phyloP scores from a whole-genome alignment of 2,888 invertebrate genomes.

The Heliconius cydno region DNA sequence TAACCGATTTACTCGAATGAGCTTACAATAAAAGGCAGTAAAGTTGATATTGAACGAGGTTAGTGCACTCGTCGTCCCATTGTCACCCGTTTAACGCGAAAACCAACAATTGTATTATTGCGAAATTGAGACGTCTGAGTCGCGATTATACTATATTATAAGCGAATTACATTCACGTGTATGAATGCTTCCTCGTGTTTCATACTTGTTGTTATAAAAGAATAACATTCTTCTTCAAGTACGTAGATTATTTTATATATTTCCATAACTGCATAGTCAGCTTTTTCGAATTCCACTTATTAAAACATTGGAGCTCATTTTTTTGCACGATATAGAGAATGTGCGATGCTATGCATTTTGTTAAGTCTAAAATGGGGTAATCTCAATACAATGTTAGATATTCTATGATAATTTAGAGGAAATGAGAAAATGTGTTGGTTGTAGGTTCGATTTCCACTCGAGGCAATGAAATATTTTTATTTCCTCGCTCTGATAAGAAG shows the following conservation, averaged over 20 bases:
- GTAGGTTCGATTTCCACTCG: background rate
- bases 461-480: background rate
- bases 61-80: slow-evolving; percentile 60
- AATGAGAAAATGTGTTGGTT: background rate
- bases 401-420: background rate
- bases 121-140: slow-evolving; percentile 27
- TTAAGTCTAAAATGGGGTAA: no score
- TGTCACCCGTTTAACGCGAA: slow-evolving; percentile 56
- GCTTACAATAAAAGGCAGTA: slow-evolving; percentile 10
- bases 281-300: background rate
- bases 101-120: slow-evolving; percentile 32
- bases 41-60: slow-evolving; percentile 52
- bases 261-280: background rate
- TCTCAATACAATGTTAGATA: no score
- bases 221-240: background rate
- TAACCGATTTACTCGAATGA: slow-evolving; percentile 16
- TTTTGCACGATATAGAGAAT: no score
- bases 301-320: no score
- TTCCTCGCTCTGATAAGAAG: no score
- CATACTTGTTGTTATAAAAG: background rate
- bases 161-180: background rate
- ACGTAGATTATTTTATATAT: background rate
- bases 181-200: background rate
- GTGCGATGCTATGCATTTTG: no score
- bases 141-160: slow-evolving; percentile 17